Base-by-base conservation (phyloP, 1,140 invertebrate species). In the Rhagoletis zephyria region DNA sequence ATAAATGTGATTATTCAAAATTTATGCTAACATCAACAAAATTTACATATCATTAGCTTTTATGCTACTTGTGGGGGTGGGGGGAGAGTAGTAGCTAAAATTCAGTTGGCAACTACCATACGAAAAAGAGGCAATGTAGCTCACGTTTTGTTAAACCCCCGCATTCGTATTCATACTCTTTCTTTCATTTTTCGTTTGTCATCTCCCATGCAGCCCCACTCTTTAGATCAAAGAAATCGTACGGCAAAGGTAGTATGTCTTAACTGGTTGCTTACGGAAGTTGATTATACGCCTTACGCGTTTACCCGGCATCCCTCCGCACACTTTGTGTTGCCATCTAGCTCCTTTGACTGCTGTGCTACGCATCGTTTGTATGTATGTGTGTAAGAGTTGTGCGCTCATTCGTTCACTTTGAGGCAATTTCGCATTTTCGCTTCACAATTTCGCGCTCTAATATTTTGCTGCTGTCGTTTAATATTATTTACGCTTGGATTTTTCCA, bases 11-110 rank as follows among this genome's bases (percentile, higher is more conserved):
- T 74, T 74, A 16, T 45, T 30, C 42, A 45, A 56, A 88, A 87
- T 60, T 88, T 87, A 87, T 67, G 85, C 85, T 61, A 86, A 65
- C 85, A 65, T 86, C 42, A 10, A 86, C 85, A 65, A 64, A 86
- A 86, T 86, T 86, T 65, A 86, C 85, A 86, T 86, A 86, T 86
- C 85, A 86, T 86, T 86, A 64, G 85, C 85, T 86, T 86, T 86
- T 86, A 86, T 86, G 56, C 48, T 48, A 14, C 60, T 74, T 40
- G 12, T 3, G 19, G 4, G 67, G 42, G 10, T 67, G 65, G 65
- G 30, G 30, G 4, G 30, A 40, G 42, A 70, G 65, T 56, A 56
- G 51, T 5, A 56, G 51, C 51, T 56, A 56, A 56, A 56, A 56
- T 3, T 56, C 51, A 56, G 51, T 56, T 56, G 1, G 51, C 51